phyloP scores from a whole-genome alignment of 2,888 invertebrate species.

The Cancer borealis region DNA sequence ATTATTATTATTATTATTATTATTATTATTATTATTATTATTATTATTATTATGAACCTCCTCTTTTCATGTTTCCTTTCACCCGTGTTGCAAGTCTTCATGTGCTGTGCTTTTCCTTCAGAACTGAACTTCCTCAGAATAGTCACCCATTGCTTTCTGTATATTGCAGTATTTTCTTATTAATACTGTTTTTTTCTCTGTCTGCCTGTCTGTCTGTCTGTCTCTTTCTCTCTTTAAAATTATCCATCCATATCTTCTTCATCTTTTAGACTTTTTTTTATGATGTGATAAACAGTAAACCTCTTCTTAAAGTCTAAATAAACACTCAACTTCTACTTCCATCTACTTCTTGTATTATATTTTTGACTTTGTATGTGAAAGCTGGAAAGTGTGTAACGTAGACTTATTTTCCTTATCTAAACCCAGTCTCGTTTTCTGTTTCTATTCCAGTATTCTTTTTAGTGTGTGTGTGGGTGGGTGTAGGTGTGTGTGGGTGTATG shows the following conservation, averaged over 20 bases:
- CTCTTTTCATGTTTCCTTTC: too few species aligned
- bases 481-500: neutral
- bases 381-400: neutral
- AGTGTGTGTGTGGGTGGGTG: slow-evolving; percentile 20
- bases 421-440: neutral
- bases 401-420: neutral
- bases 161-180: too few species aligned
- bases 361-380: neutral
- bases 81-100: too few species aligned
- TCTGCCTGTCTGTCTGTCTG: too few species aligned
- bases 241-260: neutral
- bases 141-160: too few species aligned
- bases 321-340: neutral
- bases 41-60: too few species aligned
- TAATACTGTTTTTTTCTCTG: too few species aligned
- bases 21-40: neutral
- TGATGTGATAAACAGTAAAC: neutral
- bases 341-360: neutral
- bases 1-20: neutral
- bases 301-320: neutral
- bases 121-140: too few species aligned
- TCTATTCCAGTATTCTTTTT: neutral
- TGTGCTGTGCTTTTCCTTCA: too few species aligned
- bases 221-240: too few species aligned
- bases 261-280: neutral